A percentile compares a stretch with the other conserved stretches of the same genome.
Evolutionary conservation across 2,888 invertebrate species (phyloP).

Genomic region (Epiblema foenella): DNA sequence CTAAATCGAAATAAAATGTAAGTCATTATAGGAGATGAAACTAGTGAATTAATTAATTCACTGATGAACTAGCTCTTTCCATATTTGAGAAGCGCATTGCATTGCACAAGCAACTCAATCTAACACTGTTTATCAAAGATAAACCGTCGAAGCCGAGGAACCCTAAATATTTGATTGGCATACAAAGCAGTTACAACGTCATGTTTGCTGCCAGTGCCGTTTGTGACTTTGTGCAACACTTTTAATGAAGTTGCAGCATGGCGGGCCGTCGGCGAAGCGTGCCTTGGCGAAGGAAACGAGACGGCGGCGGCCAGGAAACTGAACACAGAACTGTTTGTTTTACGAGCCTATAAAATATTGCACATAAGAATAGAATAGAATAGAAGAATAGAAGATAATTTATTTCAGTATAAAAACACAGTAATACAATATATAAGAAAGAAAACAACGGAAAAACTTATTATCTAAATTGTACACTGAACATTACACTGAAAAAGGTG

Average conservation of each 20-base stretch:
- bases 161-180: constrained; percentile 67
- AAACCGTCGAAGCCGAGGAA: constrained; percentile 22
- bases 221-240: constrained; percentile 62
- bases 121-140: constrained; percentile 6
- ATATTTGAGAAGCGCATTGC: not conserved
- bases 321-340: not conserved
- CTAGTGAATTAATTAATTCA: not conserved
- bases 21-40: too few species aligned
- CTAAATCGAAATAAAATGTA: too few species aligned
- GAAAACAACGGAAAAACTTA: too few species aligned
- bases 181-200: constrained; percentile 57
- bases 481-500: too few species aligned
- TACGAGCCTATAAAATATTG: too few species aligned
- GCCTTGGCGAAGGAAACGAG: constrained; percentile 44
- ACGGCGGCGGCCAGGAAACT: not conserved
- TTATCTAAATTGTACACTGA: too few species aligned
- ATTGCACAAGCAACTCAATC: not conserved
- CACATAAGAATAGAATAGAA: too few species aligned
- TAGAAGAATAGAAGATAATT: too few species aligned
- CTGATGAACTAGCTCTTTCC: not conserved
- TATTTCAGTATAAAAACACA: too few species aligned
- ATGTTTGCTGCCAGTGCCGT: constrained; percentile 51
- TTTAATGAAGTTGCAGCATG: constrained; percentile 71
- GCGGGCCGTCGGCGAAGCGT: constrained; percentile 36
- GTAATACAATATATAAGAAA: too few species aligned